phyloP scores from a whole-genome alignment of 2,113 vertebrate species.

The Campylomormyrus tamandua region DNA sequence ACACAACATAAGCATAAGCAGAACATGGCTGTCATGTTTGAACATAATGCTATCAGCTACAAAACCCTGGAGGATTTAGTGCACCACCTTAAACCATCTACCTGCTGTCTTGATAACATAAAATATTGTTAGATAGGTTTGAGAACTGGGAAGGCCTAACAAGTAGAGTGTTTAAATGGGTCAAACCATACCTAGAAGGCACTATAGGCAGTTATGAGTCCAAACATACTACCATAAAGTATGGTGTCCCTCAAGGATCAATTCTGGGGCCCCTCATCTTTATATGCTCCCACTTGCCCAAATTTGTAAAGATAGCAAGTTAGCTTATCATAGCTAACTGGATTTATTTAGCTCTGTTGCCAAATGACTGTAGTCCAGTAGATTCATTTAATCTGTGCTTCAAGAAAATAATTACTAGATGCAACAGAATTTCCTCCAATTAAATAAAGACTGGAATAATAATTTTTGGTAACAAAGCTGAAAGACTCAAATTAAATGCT shows the following conservation, averaged over 20 bases:
- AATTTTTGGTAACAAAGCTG: no score
- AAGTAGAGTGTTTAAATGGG: neutral
- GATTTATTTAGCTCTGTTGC: no score
- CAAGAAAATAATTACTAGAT: no score
- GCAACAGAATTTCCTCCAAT: no score
- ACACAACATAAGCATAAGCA: neutral
- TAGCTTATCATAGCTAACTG: neutral
- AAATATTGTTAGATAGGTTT: neutral
- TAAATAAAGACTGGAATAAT: no score
- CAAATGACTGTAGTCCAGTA: no score
- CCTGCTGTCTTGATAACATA: neutral
- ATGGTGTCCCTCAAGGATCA: neutral
- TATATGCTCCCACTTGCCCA: neutral
- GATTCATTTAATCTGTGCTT: no score
- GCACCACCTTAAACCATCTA: neutral
- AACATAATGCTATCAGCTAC: neutral
- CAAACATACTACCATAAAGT: neutral
- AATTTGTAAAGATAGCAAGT: no score
- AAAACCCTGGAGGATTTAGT: neutral
- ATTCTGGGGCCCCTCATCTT: neutral
- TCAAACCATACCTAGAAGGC: neutral
- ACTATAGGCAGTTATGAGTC: neutral
- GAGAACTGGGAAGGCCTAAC: neutral
- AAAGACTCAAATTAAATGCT: no score
- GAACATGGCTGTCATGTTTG: neutral